These are phyloP conservation scores for Caiman crocodilus DNA, from an alignment of 2,797 vertebrate genomes.

Conservation along the genomic window DNA sequence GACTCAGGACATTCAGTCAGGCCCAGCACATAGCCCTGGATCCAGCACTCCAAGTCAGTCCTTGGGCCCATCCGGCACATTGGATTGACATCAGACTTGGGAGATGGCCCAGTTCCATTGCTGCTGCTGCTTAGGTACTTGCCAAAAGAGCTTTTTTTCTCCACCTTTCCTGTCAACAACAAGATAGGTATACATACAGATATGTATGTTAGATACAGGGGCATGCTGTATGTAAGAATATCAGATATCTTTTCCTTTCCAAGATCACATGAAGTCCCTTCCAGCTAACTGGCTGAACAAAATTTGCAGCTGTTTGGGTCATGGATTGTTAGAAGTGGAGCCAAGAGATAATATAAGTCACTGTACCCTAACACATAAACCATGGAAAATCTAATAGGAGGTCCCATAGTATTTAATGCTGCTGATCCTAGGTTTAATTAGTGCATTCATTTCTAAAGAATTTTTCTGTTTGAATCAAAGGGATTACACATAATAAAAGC, in stretches of 20 bases:
- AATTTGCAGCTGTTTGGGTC: neutral
- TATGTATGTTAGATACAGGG: neutral
- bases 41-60: no score
- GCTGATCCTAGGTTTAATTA: neutral
- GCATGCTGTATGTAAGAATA: no score
- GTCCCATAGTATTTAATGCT: neutral
- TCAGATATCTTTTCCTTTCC: neutral
- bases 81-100: no score
- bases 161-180: no score
- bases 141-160: no score
- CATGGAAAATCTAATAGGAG: neutral
- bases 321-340: neutral
- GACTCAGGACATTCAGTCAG: no score
- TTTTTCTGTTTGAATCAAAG: neutral
- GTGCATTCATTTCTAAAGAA: neutral
- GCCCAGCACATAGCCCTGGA: no score
- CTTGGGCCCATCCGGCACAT: no score
- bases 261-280: neutral
- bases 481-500: neutral
- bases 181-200: no score
- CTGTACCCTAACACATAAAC: neutral
- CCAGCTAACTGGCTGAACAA: neutral
- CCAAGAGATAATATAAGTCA: neutral
- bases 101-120: no score
- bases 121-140: no score